These are phyloP conservation scores for Synanthedon andrenaeformis DNA, from an alignment of 2,888 invertebrate species.

Conservation along the genomic window DNA sequence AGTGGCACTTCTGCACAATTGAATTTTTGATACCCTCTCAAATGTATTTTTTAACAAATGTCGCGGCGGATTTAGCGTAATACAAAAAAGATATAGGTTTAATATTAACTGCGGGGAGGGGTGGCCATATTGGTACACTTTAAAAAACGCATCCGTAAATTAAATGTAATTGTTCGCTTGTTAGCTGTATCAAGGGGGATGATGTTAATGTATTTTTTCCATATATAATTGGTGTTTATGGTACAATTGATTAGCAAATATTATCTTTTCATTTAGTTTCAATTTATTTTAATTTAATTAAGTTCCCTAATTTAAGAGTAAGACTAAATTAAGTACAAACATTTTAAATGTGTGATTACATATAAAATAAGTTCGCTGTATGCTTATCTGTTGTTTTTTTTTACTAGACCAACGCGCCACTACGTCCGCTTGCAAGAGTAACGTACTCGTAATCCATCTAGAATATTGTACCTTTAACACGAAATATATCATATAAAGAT, in stretches of 20 bases:
- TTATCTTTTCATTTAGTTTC: not conserved
- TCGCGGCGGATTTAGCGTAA: slow-evolving; percentile 44
- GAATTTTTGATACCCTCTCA: slow-evolving; percentile 60
- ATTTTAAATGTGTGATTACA: too few species aligned
- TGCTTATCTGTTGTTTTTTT: too few species aligned
- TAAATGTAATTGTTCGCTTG: slow-evolving; percentile 70
- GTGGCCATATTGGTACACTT: slow-evolving; percentile 55
- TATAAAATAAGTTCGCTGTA: too few species aligned
- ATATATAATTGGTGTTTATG: not conserved
- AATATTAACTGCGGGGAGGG: slow-evolving; percentile 25
- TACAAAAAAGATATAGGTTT: slow-evolving; percentile 33
- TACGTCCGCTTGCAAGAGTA: too few species aligned
- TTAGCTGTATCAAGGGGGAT: slow-evolving; percentile 43
- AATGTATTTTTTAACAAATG: slow-evolving; percentile 66
- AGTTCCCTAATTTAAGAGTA: too few species aligned
- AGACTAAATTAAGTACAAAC: too few species aligned
- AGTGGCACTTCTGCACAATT: slow-evolving; percentile 57
- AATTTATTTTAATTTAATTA: too few species aligned
- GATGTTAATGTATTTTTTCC: slow-evolving; percentile 11
- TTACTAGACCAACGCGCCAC: too few species aligned
- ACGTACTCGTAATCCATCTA: too few species aligned
- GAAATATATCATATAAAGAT: too few species aligned
- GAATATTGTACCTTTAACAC: too few species aligned
- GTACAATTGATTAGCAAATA: not conserved
- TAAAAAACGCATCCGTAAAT: slow-evolving; percentile 65